phyloP scores from a whole-genome alignment of 2,113 vertebrate genomes.

The Asarcornis scutulata region DNA sequence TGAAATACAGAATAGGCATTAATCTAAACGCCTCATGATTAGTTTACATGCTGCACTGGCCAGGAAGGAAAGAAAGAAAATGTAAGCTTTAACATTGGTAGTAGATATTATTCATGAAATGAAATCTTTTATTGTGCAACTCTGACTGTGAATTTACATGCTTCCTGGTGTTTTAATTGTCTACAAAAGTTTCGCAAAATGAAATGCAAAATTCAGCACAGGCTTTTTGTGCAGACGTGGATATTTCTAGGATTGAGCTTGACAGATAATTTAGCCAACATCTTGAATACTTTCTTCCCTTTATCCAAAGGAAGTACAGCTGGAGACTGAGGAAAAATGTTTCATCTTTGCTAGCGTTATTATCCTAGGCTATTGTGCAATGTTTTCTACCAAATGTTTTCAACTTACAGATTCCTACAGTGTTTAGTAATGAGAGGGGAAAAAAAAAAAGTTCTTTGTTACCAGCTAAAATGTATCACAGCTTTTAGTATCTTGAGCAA shows the following conservation, averaged over 20 bases:
- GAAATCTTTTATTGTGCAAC: neutral
- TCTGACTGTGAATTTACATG: neutral
- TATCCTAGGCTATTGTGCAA: neutral
- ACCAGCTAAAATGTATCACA: neutral
- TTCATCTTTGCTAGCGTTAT: neutral
- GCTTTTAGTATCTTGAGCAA: neutral
- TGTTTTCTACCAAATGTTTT: neutral
- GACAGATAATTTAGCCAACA: neutral
- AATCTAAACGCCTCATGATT: neutral
- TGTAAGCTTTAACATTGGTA: neutral
- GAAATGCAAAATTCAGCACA: neutral
- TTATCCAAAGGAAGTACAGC: neutral
- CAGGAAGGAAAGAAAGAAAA: neutral
- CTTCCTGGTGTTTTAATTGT: neutral
- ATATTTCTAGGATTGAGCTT: neutral
- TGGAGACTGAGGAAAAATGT: neutral
- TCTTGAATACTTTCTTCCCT: neutral
- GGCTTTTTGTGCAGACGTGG: neutral
- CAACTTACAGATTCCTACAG: neutral
- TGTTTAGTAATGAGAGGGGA: neutral
- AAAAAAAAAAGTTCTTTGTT: neutral
- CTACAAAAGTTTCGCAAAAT: neutral
- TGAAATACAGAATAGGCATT: slow-evolving; percentile 1
- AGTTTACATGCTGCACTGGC: neutral
- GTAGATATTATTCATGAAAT: neutral